Evolutionary conservation across 2,797 vertebrate species (phyloP).

Genomic region (Danio tinwini): DNA sequence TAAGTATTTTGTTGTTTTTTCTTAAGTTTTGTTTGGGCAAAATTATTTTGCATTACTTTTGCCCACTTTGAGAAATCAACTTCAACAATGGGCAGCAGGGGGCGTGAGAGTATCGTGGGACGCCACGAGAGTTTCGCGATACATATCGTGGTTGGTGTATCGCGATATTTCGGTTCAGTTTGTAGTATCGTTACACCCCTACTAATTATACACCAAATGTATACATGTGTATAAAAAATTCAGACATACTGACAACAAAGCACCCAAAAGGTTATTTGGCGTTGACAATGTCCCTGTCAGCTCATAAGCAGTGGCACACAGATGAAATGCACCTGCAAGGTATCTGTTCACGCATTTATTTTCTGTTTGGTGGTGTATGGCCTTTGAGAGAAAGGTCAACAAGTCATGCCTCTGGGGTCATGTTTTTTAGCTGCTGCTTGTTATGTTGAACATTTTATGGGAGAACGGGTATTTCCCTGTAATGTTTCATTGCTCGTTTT

Average conservation of each 20-base stretch:
- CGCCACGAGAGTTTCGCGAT: too few species aligned
- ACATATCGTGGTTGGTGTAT: too few species aligned
- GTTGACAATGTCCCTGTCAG: not conserved
- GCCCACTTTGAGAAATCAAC: too few species aligned
- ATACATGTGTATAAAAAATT: not conserved
- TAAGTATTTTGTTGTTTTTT: too few species aligned
- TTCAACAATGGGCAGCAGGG: too few species aligned
- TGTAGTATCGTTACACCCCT: too few species aligned
- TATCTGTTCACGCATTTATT: slow-evolving; percentile 7
- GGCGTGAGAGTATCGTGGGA: too few species aligned
- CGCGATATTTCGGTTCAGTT: too few species aligned
- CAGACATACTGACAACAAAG: not conserved
- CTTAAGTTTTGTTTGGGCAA: too few species aligned
- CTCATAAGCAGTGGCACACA: not conserved
- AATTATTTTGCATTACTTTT: too few species aligned
- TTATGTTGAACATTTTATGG: slow-evolving; percentile 23
- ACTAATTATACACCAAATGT: not conserved
- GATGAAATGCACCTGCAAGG: slow-evolving; percentile 3
- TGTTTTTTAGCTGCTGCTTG: slow-evolving; percentile 57
- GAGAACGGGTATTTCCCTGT: slow-evolving; percentile 40
- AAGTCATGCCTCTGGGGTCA: slow-evolving; percentile 47
- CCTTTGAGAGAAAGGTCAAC: slow-evolving; percentile 14
- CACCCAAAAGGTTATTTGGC: not conserved
- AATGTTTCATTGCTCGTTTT: slow-evolving; percentile 39
- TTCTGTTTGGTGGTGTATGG: slow-evolving; percentile 21